These are phyloP conservation scores for Himalopsyche kuldschensis DNA, from an alignment of 2,888 invertebrate genomes.

Conservation along the genomic window DNA sequence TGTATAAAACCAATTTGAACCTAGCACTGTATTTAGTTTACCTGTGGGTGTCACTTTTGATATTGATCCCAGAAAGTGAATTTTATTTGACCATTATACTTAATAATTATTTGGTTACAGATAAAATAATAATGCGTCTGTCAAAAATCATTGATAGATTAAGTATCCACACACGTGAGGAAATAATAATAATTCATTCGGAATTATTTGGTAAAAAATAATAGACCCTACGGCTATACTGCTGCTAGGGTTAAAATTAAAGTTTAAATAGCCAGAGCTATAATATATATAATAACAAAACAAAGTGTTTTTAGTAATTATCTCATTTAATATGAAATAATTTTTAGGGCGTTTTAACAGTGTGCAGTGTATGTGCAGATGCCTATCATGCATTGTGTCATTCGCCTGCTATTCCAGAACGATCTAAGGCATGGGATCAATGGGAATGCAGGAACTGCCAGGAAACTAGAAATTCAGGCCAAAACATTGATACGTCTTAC, in stretches of 20 bases:
- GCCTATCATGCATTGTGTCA: slow-evolving; percentile 84
- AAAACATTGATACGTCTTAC: slow-evolving; percentile 51
- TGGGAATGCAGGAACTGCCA: slow-evolving; percentile 75
- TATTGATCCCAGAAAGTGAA: no score
- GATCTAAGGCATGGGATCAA: slow-evolving; percentile 61
- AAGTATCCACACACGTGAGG: no score
- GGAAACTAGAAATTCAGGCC: slow-evolving; percentile 42
- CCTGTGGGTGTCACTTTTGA: not conserved
- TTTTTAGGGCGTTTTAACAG: slow-evolving; percentile 69
- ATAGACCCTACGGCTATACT: no score
- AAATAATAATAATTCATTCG: no score
- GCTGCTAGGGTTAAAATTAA: no score
- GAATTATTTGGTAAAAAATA: no score
- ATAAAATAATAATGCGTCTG: no score
- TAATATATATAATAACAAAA: not conserved
- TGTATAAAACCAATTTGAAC: no score
- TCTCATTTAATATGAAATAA: not conserved
- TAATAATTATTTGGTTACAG: no score
- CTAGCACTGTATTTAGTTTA: not conserved
- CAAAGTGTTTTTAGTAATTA: slow-evolving; percentile 2
- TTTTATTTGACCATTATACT: no score
- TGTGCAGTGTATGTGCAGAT: slow-evolving; percentile 83
- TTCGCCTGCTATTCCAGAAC: slow-evolving; percentile 65
- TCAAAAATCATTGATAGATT: no score
- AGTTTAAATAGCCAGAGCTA: no score